Conservation (phyloP, 2,113 vertebrate genomes). For the Epinephelus fuscoguttatus region DNA sequence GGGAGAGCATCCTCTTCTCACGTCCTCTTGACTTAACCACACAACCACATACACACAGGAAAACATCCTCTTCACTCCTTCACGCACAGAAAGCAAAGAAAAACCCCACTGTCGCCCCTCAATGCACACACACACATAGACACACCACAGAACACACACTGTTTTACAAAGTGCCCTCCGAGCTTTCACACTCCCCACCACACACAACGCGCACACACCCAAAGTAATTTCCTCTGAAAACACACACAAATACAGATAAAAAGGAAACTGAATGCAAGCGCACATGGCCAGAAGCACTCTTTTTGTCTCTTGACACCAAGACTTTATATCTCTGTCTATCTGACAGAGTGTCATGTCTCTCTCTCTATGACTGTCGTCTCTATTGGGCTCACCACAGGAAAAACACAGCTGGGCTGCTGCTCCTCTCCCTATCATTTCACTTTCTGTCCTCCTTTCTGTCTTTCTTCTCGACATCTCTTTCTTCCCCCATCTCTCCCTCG, state of each 20-base stretch:
- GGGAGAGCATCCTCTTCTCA: conserved; percentile 70
- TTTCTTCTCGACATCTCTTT: conserved; percentile 39
- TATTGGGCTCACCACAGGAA: conserved; percentile 47
- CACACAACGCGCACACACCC: conserved; percentile 36
- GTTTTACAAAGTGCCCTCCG: conserved; percentile 36
- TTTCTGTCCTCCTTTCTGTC: conserved; percentile 33
- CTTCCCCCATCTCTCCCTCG: not conserved
- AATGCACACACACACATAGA: conserved; percentile 7
- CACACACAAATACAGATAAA: conserved; percentile 62
- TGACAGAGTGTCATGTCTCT: conserved; percentile 58
- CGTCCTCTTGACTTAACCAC: conserved; percentile 62
- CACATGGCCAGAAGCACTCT: conserved; percentile 60
- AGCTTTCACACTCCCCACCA: conserved; percentile 26
- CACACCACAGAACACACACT: conserved; percentile 19
- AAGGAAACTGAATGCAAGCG: conserved; percentile 60
- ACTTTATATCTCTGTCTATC: conserved; percentile 66
- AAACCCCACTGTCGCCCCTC: conserved; percentile 33
- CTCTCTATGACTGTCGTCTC: conserved; percentile 37
- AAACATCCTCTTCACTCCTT: conserved; percentile 41
- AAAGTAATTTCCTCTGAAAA: conserved; percentile 52
- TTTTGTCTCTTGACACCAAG: conserved; percentile 67
- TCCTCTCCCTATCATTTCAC: conserved; percentile 30
- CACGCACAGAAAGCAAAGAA: conserved; percentile 46
- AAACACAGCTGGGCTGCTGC: conserved; percentile 55
- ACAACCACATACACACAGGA: conserved; percentile 30